Evolutionary conservation across 92 coral and sea anemone genomes (phyloP).

Genomic region (Paramuricea clavata): DNA sequence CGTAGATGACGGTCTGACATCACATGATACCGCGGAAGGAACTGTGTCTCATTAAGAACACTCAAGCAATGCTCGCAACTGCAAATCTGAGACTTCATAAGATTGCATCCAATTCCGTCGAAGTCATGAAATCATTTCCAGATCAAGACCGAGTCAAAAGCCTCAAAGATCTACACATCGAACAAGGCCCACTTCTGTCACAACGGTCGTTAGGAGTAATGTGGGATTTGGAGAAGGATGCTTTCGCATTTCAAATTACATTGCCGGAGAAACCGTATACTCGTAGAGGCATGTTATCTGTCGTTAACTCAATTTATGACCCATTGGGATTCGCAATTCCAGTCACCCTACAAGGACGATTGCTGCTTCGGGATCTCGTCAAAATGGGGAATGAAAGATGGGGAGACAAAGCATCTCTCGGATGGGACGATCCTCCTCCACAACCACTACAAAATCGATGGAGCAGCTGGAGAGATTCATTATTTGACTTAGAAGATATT

Average conservation of each 20-base stretch:
- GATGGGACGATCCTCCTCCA: too few relatives aligned
- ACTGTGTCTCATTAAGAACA: constrained; percentile 7
- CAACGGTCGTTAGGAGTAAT: constrained; percentile 23
- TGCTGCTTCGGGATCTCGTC: constrained; percentile 7
- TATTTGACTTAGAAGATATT: neutral
- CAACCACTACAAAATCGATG: neutral
- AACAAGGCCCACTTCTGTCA: constrained; percentile 5
- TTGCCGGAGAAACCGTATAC: constrained; percentile 11
- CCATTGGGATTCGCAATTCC: neutral
- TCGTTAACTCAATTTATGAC: neutral
- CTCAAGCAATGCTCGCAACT: constrained; percentile 6
- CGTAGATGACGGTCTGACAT: constrained; percentile 11
- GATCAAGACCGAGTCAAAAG: constrained; percentile 4
- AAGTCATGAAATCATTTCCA: constrained; percentile 18
- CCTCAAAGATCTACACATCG: constrained; percentile 8
- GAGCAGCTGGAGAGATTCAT: constrained; percentile 16
- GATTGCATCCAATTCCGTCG: constrained; percentile 1
- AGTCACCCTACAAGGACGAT: neutral
- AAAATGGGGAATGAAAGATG: constrained; percentile 3
- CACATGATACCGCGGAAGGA: neutral
- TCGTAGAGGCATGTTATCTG: neutral
- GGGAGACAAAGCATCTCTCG: neutral
- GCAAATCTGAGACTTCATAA: constrained; percentile 16
- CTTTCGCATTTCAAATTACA: neutral
- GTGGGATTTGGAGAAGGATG: constrained; percentile 6